Conservation (phyloP, 2,797 vertebrate genomes). For the Paramormyrops hopkinsi region DNA sequence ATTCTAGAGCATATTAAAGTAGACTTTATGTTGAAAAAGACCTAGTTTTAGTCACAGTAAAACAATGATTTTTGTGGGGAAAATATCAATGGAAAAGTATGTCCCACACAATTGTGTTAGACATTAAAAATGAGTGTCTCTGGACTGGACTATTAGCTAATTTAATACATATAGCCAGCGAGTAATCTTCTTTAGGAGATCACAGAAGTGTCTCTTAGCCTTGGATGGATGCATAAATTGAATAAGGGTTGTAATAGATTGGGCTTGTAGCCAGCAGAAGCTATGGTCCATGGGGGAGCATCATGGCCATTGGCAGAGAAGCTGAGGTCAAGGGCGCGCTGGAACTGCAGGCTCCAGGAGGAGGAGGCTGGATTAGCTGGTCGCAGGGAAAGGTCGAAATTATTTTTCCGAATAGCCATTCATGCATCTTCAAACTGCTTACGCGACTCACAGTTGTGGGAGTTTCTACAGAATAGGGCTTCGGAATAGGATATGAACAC, state of each 20-base stretch:
- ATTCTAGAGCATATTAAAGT: not conserved
- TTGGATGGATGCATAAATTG: not conserved
- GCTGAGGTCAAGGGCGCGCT: not conserved
- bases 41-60: not conserved
- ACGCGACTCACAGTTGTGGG: not conserved
- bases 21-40: not conserved
- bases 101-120: not conserved
- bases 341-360: not conserved
- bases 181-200: not conserved
- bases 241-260: not conserved
- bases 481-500: not conserved
- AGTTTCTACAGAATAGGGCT: not conserved
- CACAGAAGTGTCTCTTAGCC: not conserved
- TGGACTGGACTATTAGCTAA: not conserved
- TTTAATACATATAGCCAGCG: not conserved
- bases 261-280: not conserved
- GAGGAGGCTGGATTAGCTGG: not conserved
- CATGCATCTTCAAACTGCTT: not conserved
- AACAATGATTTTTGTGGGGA: not conserved
- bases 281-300: not conserved
- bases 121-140: not conserved
- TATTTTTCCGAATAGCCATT: not conserved
- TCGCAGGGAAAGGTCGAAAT: not conserved
- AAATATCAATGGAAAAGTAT: not conserved
- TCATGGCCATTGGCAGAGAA: not conserved